Percentiles rank a stretch among this genome's conserved stretches.
Evolutionary conservation across 2,113 vertebrate genomes (phyloP).

Genomic region (Antennarius striatus): DNA sequence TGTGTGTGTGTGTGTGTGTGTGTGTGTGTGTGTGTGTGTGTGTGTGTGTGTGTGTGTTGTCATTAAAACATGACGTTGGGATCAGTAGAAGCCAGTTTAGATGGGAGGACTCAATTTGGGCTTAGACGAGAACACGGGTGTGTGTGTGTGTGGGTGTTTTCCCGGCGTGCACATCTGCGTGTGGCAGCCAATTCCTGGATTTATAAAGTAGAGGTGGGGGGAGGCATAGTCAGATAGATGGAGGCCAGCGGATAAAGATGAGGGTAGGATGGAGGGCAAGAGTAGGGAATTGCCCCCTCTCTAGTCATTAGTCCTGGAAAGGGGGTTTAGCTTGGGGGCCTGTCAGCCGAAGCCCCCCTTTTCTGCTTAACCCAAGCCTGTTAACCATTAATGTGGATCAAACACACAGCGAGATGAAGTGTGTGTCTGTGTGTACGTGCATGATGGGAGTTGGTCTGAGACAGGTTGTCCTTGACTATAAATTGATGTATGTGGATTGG

Average conservation of each 20-base stretch:
- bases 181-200: constrained; percentile 40
- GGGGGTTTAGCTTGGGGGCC: constrained; percentile 52
- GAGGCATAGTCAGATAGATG: constrained; percentile 45
- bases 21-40: too few relatives aligned
- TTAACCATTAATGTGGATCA: constrained; percentile 67
- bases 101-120: constrained; percentile 68
- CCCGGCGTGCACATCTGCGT: constrained; percentile 16
- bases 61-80: constrained; percentile 69
- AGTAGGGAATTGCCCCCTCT: constrained; percentile 61
- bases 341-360: constrained; percentile 34
- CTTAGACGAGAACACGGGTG: constrained; percentile 61
- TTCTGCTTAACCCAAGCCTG: constrained; percentile 59
- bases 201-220: constrained; percentile 51
- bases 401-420: constrained; percentile 40
- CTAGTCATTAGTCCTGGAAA: constrained; percentile 57
- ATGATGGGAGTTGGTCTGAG: constrained; percentile 17
- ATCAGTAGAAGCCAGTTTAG: constrained; percentile 64
- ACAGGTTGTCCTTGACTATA: constrained; percentile 24
- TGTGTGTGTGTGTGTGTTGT: constrained; percentile 1
- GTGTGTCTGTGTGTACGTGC: constrained; percentile 3
- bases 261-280: constrained; percentile 46
- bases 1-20: too few relatives aligned
- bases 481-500: neutral
- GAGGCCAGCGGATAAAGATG: constrained; percentile 66
- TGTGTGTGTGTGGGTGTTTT: constrained; percentile 11